Conservation (phyloP, 2,113 vertebrate genomes). For the Isurus oxyrinchus region DNA sequence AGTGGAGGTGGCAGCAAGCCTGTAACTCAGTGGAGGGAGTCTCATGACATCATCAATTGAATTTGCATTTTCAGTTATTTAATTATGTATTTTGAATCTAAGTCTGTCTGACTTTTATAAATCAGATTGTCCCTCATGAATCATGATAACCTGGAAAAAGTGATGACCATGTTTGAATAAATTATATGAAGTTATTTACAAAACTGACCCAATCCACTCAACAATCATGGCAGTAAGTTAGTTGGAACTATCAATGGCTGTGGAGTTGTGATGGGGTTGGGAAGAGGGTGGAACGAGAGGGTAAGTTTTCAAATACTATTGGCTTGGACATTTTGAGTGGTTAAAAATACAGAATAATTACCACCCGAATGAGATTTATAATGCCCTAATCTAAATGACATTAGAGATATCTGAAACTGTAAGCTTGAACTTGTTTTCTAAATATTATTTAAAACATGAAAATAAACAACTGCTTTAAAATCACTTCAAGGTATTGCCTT, state of each 20-base stretch:
- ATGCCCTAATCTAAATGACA: neutral
- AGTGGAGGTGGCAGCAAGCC: neutral
- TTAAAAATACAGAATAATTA: neutral
- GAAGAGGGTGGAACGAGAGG: neutral
- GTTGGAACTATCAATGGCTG: neutral
- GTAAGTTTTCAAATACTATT: neutral
- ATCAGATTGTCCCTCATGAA: neutral
- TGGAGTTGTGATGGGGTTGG: neutral
- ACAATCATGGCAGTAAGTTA: neutral
- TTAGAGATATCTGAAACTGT: neutral
- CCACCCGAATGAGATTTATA: no score
- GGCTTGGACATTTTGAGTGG: neutral
- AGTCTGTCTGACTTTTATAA: neutral
- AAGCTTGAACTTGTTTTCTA: neutral
- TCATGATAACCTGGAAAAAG: neutral
- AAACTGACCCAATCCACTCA: neutral
- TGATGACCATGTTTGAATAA: neutral
- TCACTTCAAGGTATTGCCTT: neutral
- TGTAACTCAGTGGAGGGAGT: neutral
- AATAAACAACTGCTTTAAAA: neutral
- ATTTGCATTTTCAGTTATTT: constrained; percentile 2
- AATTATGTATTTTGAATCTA: neutral
- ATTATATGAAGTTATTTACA: neutral
- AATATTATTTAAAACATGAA: neutral
- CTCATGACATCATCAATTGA: constrained; percentile 26